These are phyloP conservation scores for Athene cunicularia DNA, from an alignment of 2,113 vertebrate genomes.

Conservation along the genomic window DNA sequence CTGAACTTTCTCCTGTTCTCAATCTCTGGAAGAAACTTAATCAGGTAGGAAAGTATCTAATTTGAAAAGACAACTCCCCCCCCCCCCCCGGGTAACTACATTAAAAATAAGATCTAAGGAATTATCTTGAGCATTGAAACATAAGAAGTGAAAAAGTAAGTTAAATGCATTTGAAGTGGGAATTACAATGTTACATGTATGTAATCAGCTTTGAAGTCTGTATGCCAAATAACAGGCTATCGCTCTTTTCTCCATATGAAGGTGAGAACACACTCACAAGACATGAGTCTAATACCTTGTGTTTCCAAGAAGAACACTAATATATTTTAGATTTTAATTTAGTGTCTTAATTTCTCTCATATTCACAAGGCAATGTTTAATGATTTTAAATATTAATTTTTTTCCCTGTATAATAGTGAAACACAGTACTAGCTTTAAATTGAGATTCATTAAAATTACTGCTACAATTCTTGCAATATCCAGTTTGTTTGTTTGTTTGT, in stretches of 20 bases:
- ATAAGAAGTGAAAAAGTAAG: not conserved
- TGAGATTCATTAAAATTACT: not conserved
- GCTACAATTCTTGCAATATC: not conserved
- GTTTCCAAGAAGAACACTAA: not conserved
- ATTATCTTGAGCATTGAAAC: not conserved
- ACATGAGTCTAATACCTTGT: not conserved
- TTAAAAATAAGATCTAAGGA: not conserved
- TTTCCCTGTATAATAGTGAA: not conserved
- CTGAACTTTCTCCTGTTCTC: conserved; percentile 92
- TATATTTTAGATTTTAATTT: not conserved
- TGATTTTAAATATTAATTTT: not conserved
- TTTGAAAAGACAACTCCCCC: not conserved
- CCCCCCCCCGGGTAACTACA: not conserved
- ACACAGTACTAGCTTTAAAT: not conserved
- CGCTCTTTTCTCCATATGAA: not conserved
- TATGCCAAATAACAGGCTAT: not conserved
- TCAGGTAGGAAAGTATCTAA: conserved; percentile 79
- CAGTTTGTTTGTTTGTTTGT: not conserved
- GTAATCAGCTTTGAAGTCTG: not conserved
- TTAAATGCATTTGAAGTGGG: not conserved
- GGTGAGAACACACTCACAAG: not conserved
- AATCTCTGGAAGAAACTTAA: conserved; percentile 98
- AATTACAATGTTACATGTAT: not conserved
- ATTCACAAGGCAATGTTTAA: not conserved
- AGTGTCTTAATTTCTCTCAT: not conserved